These are phyloP conservation scores for Anabacerthia variegaticeps DNA, from an alignment of 2,797 vertebrate genomes.

Conservation along the genomic window DNA sequence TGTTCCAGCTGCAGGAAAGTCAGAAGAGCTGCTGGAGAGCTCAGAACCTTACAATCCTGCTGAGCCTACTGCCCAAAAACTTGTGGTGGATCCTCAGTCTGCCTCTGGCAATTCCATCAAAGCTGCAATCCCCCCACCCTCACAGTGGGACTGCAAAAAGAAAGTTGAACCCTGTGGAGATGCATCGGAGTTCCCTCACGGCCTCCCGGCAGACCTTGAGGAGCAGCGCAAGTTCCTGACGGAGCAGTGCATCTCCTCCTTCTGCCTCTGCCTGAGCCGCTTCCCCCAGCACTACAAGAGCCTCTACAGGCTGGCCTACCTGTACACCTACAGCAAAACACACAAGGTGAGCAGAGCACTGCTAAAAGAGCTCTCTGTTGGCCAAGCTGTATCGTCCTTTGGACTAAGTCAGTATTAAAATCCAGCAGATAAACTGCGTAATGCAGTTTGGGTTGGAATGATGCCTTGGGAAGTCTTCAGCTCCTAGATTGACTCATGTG, in stretches of 20 bases:
- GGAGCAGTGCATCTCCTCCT: slow-evolving; percentile 87
- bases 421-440: background rate
- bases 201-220: slow-evolving; percentile 80
- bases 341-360: slow-evolving; percentile 84
- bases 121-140: slow-evolving; percentile 25
- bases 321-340: slow-evolving; percentile 90
- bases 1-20: slow-evolving; percentile 53
- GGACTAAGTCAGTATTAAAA: background rate
- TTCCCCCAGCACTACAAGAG: slow-evolving; percentile 99
- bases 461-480: background rate
- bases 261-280: slow-evolving; percentile 92
- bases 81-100: slow-evolving; percentile 46
- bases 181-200: slow-evolving; percentile 82
- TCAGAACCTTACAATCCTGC: slow-evolving; percentile 46
- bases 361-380: background rate
- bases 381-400: background rate
- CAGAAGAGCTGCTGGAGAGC: slow-evolving; percentile 70
- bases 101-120: slow-evolving; percentile 45
- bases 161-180: slow-evolving; percentile 80
- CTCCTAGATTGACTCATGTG: background rate
- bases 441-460: background rate
- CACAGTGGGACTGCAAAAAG: slow-evolving; percentile 79
- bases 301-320: slow-evolving; percentile 93
- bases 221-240: slow-evolving; percentile 90
- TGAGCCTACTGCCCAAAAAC: slow-evolving; percentile 62